Conservation (phyloP, 2,113 vertebrate species). For the Hiodon tergisus region DNA sequence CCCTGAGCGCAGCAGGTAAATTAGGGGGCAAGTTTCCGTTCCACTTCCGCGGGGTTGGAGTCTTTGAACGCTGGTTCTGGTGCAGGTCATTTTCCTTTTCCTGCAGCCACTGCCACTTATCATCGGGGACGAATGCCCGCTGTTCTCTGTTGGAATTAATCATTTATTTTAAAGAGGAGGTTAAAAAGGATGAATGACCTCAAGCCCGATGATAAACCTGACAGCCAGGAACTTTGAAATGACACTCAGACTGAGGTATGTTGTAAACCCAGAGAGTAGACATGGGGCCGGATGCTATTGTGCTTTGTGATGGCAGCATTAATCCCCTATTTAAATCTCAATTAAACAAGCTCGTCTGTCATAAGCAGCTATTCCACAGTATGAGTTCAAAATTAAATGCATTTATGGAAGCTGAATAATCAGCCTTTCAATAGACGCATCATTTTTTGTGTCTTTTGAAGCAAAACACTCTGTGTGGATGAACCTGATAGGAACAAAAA, state of each 20-base stretch:
- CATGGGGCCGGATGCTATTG: neutral
- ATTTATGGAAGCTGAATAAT: neutral
- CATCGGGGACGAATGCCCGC: no score
- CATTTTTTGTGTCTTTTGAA: neutral
- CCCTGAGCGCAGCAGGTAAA: neutral
- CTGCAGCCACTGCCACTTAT: no score
- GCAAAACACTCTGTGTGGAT: neutral
- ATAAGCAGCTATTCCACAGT: neutral
- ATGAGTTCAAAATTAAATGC: neutral
- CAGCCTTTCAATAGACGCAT: neutral
- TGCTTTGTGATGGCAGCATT: neutral
- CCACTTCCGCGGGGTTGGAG: no score
- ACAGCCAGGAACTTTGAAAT: no score
- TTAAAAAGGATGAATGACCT: neutral
- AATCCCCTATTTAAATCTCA: conserved; percentile 2
- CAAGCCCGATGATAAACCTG: neutral
- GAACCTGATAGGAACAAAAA: neutral
- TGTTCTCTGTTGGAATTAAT: neutral
- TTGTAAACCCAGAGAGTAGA: neutral
- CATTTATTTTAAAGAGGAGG: neutral
- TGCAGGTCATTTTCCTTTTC: no score
- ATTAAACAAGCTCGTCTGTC: neutral
- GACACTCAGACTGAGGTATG: neutral
- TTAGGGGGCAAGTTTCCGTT: no score
- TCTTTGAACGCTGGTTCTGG: no score